phyloP scores from a whole-genome alignment of 2,797 vertebrate genomes.

The Enteromius viviparus region DNA sequence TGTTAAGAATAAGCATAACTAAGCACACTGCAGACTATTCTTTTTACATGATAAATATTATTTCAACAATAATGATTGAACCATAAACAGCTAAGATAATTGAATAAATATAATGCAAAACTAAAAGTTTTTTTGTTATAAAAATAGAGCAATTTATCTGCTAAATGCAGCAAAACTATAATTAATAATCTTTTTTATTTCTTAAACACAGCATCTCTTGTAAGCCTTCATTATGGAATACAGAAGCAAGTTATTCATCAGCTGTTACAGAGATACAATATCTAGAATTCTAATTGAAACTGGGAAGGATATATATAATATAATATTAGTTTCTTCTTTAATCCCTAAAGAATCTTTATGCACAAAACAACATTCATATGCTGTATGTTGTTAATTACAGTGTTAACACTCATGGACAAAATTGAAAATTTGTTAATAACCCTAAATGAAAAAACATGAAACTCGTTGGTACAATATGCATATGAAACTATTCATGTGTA shows the following conservation, averaged over 20 bases:
- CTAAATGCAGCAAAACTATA: not conserved
- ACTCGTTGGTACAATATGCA: not conserved
- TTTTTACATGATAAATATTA: not conserved
- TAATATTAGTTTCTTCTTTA: too few species aligned
- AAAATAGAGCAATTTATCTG: slow-evolving; percentile 18
- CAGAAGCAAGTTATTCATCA: slow-evolving; percentile 31
- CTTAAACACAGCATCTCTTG: not conserved
- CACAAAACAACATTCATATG: slow-evolving; percentile 27
- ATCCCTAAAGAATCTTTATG: not conserved
- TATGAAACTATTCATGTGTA: not conserved
- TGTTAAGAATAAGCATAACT: not conserved
- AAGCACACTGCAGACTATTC: not conserved
- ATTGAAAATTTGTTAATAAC: not conserved
- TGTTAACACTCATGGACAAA: not conserved
- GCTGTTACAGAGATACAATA: not conserved
- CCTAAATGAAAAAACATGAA: not conserved
- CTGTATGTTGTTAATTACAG: not conserved
- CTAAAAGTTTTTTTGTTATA: not conserved
- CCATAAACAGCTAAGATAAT: not conserved
- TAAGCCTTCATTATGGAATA: not conserved
- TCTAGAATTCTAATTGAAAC: not conserved
- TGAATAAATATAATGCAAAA: slow-evolving; percentile 31
- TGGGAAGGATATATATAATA: not conserved
- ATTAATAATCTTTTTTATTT: not conserved
- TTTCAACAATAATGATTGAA: not conserved